Base-by-base conservation (phyloP, 1,140 invertebrate genomes). In the Ctenoplectra terminalis region DNA sequence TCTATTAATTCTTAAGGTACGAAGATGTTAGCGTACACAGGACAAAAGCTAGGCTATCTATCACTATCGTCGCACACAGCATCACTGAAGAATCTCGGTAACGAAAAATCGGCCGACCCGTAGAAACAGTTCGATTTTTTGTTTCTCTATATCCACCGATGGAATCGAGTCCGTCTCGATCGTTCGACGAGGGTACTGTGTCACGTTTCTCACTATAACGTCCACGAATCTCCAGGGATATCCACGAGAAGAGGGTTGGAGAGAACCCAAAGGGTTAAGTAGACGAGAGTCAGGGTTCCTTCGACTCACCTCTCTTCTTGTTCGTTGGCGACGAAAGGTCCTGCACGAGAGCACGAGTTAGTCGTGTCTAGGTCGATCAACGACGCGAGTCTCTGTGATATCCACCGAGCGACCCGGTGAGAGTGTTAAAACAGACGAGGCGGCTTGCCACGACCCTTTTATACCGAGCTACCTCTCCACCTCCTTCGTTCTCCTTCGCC, bases 401-500 rank as follows among this genome's bases (percentile, higher is more conserved):
- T 88, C 77, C 72, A 84, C 81, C 73, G 78, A 85, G 64, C 77
- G 69, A 78, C 78, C 37, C 81, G 86, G 89, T 88, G 89, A 92
- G 91, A 92, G 90, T 92, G 90, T 92, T 90, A 79, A 93, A 94
- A 94, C 92, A 91, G 93, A 92, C 91, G 89, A 92, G 85, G 82
- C 89, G 85, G 81, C 83, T 84, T 52, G 67, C 75, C 70, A 87
- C 85, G 86, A 92, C 80, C 87, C 92, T 94, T 92, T 93, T 94
- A 94, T 94, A 93, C 91, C 88, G 66, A 82, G 48, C 78, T 58
- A 64, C 87, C 86, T 83, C 88, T 86, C 89, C 87, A 89, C 91
- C 91, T 89, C 90, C 88, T 90, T 90, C 90, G 87, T 84, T 77
- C 82, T 89, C 83, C 85, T 89, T 87, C 91, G 79, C 86, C 76